Evolutionary conservation across 2,888 invertebrate species (phyloP), one percentile per base, ranked within the genome.

Genomic region (Balanococcus diminutus): DNA sequence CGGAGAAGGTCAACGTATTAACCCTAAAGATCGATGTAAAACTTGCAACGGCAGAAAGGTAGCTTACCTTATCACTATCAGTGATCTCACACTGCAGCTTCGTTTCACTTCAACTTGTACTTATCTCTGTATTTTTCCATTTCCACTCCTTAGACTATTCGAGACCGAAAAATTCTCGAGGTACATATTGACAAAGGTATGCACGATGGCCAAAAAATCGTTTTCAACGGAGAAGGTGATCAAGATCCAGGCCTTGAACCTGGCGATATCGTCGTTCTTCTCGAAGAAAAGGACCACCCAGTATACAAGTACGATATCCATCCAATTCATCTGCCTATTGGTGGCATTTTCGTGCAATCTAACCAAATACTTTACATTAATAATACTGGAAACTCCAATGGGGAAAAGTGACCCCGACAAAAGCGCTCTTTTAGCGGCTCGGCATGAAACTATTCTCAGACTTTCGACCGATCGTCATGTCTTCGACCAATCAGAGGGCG

Each of bases 111-210:
- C 32, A 0, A 3, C 14, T 32, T 36, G 9, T 36, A 79, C 32
- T 36, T 16, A 39, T 39, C 11, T 1, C 8, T 79, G 19, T 14
- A 5, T 3, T n/a, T n/a, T n/a, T n/a, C n/a, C n/a, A n/a, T 36
- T 79, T 83, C 11, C n/a, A 1, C 86, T 67, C 84, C 87, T 83
- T 87, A 89, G 90, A 96, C 96, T 8, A 92, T 95, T 9, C 93
- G 96, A 84, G 97, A 97, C 89, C 94, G 97, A 87, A 98, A 98
- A 91, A 96, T 98, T 88, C 91, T 99, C 1, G 98, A 99, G 90
- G 98, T 98, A 16, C 96, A 97, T 89, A 94, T 98, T 84, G 98
- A 98, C 89, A 94, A 95, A 91, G 98, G 99, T 86, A 98, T 98
- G 98, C 92, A 93, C 81, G 98, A 98, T 90, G 98, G 96, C 0